Evolutionary conservation across 2,888 invertebrate genomes (phyloP), one percentile per base, ranked within the genome.

Genomic region (Ommatoiulus sabulosus): DNA sequence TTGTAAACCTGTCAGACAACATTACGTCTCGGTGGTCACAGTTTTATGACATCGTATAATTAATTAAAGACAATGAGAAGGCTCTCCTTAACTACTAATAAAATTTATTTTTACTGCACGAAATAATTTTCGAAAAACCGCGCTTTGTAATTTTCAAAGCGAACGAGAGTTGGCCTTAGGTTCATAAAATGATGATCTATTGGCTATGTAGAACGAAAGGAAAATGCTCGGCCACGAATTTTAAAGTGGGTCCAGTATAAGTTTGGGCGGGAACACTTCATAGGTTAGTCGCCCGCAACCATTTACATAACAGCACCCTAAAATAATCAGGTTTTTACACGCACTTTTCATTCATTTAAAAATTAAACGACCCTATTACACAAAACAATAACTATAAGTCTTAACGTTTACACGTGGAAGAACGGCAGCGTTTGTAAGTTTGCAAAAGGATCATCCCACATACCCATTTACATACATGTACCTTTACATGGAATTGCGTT

Each of bases 1-100:
- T 84, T 84, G 85, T 84, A 84, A 84, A 84, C 85, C 85, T 84
- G 85, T 84, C 85, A 84, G 85, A 84, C 85, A 84, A 84, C 85
- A 84, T 84, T 84, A 84, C 85, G 85, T 84, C 85, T 43, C 44
- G 85, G 85, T 84, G 85, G 85, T 44, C 85, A 84, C 44, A 44
- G 43, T 84, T 84, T 84, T 84, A 84, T 44, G 85, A 84, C 85
- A 84, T 84, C 85, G 85, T 84, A 84, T 84, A 84, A 84, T 84
- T 84, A 84, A 84, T 84, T 84, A 84, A 84, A 84, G 85, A 44
- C 85, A 84, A 84, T 84, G 85, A 84, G 85, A 84, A 84, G 43
- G 85, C 44, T 84, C 43, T 84, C 85, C 85, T 84, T 84, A 84
- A 84, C 85, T 43, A 43, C 85, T 84, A 84, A 84, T 84, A 84